These are phyloP conservation scores for Cryptocephalus primarius DNA, from an alignment of 2,888 invertebrate species.

Conservation along the genomic window DNA sequence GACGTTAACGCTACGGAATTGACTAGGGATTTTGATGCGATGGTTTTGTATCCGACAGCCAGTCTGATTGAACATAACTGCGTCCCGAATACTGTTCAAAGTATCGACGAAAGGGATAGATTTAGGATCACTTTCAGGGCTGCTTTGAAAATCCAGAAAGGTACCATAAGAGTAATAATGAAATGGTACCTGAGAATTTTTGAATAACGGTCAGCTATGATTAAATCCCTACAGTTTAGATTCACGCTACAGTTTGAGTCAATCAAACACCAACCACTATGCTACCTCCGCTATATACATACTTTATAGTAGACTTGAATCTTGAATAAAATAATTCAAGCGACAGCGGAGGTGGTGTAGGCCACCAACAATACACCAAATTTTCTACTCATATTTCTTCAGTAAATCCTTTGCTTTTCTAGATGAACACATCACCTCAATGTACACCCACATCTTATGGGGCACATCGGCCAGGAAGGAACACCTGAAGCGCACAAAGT, in stretches of 20 bases:
- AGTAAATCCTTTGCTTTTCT: neutral
- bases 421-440: constrained; percentile 50
- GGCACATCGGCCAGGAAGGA: constrained; percentile 55
- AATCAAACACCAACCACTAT: no score
- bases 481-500: constrained; percentile 48
- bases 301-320: no score
- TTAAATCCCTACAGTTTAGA: no score
- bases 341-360: no score
- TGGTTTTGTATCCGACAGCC: constrained; percentile 64
- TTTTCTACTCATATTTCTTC: no score
- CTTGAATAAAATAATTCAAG: no score
- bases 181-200: no score
- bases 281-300: no score
- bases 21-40: constrained; percentile 55
- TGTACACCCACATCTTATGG: constrained; percentile 61
- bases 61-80: constrained; percentile 78
- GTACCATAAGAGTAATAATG: no score
- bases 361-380: no score
- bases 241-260: no score
- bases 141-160: constrained; percentile 26
- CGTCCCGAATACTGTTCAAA: constrained; percentile 60
- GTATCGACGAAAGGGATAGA: constrained; percentile 44
- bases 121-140: constrained; percentile 57
- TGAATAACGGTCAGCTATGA: no score
- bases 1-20: constrained; percentile 78